Evolutionary conservation across 2,113 vertebrate species (phyloP), one percentile per base, ranked within the genome.

Genomic region (Argyrosomus japonicus): DNA sequence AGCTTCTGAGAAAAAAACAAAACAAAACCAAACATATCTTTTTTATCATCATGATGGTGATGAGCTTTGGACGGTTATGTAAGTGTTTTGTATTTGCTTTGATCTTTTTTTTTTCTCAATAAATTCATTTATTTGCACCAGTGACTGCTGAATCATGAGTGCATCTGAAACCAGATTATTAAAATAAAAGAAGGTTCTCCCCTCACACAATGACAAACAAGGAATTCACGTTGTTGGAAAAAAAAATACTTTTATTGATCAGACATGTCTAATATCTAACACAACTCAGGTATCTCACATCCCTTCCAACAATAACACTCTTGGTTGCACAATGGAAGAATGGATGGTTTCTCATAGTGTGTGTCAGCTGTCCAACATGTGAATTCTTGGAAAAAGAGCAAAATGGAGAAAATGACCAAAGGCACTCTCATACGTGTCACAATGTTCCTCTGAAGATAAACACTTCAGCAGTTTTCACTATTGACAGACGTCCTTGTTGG

Each of bases 21-120:
- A 36, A 36, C 7, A 36, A 40, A 82, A 87, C 32, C 25, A 5
- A 90, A 89, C 77, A 87, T 90, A 83, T 93, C 60, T 91, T 93
- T 93, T 91, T 68, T 93, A 90, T 83, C 73, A 75, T 93, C 81
- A 87, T 89, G 86, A 62, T 70, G 70, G 83, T 90, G 90, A 91
- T 85, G 83, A 89, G 92, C 87, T 91, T 93, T 93, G 84, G 82
- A 90, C 70, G 76, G 90, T 88, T 91, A 91, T 91, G 81, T 91
- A 86, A 75, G 84, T 91, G 93, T 93, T 95, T 96, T 94, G 93
- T 94, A 95, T 91, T 94, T 94, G 91, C 92, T 91, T 93, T 89
- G 77, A 86, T 89, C 74, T 82, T 74, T 82, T 74, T 83, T 79
- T 88, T 93, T 89, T 88, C 89, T 93, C 88, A 95, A 93, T 94